phyloP scores from a whole-genome alignment of 2,113 vertebrate genomes.

The Mormyrus iriodes region DNA sequence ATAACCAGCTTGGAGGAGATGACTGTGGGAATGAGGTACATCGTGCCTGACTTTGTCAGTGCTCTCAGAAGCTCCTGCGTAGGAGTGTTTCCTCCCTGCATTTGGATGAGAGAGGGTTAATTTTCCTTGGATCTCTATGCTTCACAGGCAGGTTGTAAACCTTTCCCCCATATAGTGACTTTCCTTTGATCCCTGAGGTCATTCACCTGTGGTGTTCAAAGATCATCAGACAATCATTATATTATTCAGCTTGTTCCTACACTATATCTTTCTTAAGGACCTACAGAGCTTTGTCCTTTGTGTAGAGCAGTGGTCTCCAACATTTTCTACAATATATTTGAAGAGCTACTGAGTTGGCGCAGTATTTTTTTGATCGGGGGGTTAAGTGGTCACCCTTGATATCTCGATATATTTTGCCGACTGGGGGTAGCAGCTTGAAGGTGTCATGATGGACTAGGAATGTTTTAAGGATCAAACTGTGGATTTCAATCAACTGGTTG shows the following conservation, averaged over 20 bases:
- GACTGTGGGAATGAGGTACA: constrained; percentile 86
- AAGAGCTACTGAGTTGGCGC: background rate
- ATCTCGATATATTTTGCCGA: background rate
- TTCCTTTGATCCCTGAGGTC: background rate
- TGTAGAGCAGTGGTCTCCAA: background rate
- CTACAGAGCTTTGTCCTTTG: background rate
- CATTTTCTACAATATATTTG: background rate
- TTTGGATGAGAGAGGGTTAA: background rate
- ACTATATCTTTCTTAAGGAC: background rate
- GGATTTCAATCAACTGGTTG: background rate
- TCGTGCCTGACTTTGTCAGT: constrained; percentile 70
- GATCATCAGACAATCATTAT: constrained; percentile 34
- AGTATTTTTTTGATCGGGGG: background rate
- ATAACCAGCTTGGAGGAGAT: constrained; percentile 80
- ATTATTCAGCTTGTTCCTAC: background rate
- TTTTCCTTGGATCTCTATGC: background rate
- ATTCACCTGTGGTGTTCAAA: background rate
- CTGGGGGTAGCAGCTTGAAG: background rate
- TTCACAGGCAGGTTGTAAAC: background rate
- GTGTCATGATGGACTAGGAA: background rate
- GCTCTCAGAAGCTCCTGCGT: constrained; percentile 82
- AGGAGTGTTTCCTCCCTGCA: constrained; percentile 77
- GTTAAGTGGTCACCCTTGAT: background rate
- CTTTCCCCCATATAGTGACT: background rate
- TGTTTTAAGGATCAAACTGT: background rate